Conservation (phyloP, 2,113 vertebrate genomes). For the Neolamprologus tretocephalus region DNA sequence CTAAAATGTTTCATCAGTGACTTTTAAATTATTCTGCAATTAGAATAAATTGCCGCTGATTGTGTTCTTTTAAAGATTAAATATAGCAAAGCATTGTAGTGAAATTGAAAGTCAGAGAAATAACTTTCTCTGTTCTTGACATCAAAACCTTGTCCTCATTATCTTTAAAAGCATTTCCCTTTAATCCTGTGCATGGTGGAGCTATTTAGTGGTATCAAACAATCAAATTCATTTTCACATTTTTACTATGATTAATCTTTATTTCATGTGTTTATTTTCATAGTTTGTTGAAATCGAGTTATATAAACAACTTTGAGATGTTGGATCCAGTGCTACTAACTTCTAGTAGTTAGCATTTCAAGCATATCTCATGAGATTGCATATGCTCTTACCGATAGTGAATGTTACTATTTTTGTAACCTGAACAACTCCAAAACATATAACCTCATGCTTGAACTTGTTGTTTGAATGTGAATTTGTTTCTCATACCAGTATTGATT, state of each 20-base stretch:
- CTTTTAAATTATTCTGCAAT: constrained; percentile 5
- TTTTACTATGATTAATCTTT: neutral
- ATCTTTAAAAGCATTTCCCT: neutral
- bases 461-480: constrained; percentile 1
- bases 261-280: neutral
- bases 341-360: neutral
- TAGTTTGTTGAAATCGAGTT: neutral
- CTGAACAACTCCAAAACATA: neutral
- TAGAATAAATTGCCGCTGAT: neutral
- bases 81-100: neutral
- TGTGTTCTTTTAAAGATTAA: constrained; percentile 14
- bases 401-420: neutral
- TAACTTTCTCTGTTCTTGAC: neutral
- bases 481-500: constrained; percentile 37
- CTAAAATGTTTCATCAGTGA: neutral
- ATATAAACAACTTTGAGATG: neutral
- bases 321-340: neutral
- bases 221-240: neutral
- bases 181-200: neutral
- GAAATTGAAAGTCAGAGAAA: neutral
- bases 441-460: neutral
- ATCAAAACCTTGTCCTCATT: neutral
- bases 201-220: neutral
- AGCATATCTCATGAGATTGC: neutral
- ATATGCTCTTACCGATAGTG: neutral